Evolutionary conservation across 2,888 invertebrate species (phyloP), one percentile per base, ranked within the genome.

Genomic region (Serrognathus titanus): DNA sequence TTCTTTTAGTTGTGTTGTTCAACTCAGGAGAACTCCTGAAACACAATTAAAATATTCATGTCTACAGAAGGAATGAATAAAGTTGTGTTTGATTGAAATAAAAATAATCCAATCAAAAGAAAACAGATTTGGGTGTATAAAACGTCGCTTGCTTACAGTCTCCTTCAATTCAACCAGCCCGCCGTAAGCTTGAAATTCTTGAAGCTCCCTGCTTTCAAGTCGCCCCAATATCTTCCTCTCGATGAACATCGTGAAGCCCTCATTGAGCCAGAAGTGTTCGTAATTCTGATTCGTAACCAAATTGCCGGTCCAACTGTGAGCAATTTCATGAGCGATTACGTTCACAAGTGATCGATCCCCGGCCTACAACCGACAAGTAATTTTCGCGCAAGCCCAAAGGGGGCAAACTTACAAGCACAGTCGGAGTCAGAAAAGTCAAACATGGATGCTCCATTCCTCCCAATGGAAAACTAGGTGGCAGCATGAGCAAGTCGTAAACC

Each of bases 371-470:
- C 54, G 60, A 57, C 31, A 56, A 47, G 40, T 6, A 43, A 9
- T 43, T 43, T 43, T 43, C 3, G 13, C n/a, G 8, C 36, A 10
- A 8, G 20, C 20, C 5, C 10, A 6, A 31, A 0, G 10, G 16
- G 31, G 31, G 3, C 24, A 53, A 36, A 72, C 81, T 81, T 75
- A 90, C 90, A 80, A 97, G 78, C 49, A 96, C 72, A 0, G 97
- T 96, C 3, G 97, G 97, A 0, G 97, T 96, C 2, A 96, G 89
- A 78, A 97, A 97, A 0, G 96, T 97, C 48, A 97, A 78, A 73
- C 96, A 96, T 0, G 97, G 97, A 80, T 97, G 97, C 78, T 97
- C 97, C 97, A 97, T 97, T 13, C 97, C 97, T 1, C 97, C 97
- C 73, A 87, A 96, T 0, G 97, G 94, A 80, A 97, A 97, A 62